A percentile compares a stretch with the other conserved stretches of the same genome.
phyloP scores from a whole-genome alignment of 2,888 invertebrate species.

The Drosophila longiperda region DNA sequence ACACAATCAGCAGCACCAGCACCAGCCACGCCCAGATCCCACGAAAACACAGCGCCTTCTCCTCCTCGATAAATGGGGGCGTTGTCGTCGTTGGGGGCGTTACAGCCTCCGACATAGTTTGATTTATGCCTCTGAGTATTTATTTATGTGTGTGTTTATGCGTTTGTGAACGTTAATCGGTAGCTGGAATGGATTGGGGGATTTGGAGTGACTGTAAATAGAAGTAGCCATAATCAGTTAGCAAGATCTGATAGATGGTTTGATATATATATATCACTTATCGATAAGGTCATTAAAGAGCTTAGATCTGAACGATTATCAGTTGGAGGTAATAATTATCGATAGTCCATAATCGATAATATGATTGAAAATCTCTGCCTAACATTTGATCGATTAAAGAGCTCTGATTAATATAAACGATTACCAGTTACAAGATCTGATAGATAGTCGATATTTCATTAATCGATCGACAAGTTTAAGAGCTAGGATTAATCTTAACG shows the following conservation, averaged over 20 bases:
- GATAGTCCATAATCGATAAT: too few relatives aligned
- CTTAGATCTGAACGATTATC: not conserved
- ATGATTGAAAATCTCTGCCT: not conserved
- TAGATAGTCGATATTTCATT: too few relatives aligned
- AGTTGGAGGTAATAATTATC: too few relatives aligned
- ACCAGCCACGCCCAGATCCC: constrained; percentile 81
- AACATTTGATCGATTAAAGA: too few relatives aligned
- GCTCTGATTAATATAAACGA: not conserved
- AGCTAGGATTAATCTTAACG: too few relatives aligned
- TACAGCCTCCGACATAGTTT: constrained; percentile 70
- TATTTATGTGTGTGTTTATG: constrained; percentile 1
- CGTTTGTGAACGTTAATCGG: not conserved
- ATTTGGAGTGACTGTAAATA: not conserved
- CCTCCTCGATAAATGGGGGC: constrained; percentile 50
- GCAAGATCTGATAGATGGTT: not conserved
- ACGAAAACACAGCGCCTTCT: constrained; percentile 78
- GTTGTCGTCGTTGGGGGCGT: constrained; percentile 50
- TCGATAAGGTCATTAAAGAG: not conserved
- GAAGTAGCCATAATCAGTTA: not conserved
- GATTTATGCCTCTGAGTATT: constrained; percentile 2
- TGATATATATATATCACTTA: not conserved
- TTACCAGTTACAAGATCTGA: not conserved
- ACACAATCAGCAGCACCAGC: constrained; percentile 61
- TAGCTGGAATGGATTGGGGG: not conserved
- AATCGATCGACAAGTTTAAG: too few relatives aligned